phyloP scores from a whole-genome alignment of 2,888 invertebrate species.

The Phengaris alcon region DNA sequence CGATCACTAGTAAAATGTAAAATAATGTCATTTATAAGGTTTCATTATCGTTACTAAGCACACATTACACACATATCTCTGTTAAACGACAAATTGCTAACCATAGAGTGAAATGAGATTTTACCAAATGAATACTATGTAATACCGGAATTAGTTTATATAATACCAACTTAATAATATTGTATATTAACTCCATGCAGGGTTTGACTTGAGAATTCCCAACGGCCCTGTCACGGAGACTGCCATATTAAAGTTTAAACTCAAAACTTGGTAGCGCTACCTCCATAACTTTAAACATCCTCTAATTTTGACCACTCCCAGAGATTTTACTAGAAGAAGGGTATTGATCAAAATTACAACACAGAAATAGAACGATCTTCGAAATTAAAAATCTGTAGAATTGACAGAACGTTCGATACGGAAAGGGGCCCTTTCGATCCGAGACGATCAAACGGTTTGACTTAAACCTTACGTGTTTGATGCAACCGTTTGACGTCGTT shows the following conservation, averaged over 20 bases:
- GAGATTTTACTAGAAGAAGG: neutral
- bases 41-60: too few species aligned
- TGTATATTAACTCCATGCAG: neutral
- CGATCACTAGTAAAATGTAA: too few species aligned
- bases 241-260: conserved; percentile 4
- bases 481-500: too few species aligned
- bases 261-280: neutral
- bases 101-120: neutral
- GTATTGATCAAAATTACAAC: neutral
- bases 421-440: too few species aligned
- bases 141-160: neutral
- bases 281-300: neutral
- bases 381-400: too few species aligned
- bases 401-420: too few species aligned
- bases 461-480: too few species aligned
- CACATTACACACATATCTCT: neutral
- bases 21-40: too few species aligned
- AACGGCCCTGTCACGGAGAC: neutral
- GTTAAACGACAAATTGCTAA: neutral
- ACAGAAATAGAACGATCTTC: too few species aligned
- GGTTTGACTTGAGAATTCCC: neutral
- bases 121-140: neutral
- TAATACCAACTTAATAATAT: neutral
- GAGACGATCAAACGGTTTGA: too few species aligned
- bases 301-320: neutral